phyloP scores from a whole-genome alignment of 2,888 invertebrate genomes.

The Eupithecia abbreviata region DNA sequence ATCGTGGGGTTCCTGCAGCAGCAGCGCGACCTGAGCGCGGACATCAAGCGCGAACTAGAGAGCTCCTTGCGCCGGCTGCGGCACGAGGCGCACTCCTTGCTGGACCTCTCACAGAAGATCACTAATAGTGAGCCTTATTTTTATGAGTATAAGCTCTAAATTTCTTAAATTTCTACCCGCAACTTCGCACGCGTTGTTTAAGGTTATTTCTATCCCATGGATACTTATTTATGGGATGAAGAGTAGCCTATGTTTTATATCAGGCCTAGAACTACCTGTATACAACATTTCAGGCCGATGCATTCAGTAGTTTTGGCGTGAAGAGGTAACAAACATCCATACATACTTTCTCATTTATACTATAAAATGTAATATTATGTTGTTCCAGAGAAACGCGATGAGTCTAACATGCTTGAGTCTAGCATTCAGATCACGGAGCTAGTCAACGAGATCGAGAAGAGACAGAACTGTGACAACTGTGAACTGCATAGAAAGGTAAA shows the following conservation, averaged over 20 bases:
- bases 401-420: constrained; percentile 68
- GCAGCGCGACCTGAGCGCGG: constrained; percentile 79
- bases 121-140: constrained; percentile 55
- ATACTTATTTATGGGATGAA: too few species aligned
- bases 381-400: constrained; percentile 58
- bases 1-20: constrained; percentile 82
- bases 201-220: too few species aligned
- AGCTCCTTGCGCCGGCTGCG: constrained; percentile 87
- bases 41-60: constrained; percentile 86
- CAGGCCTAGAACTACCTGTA: too few species aligned
- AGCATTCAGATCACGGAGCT: constrained; percentile 69
- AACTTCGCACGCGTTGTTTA: too few species aligned
- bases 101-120: constrained; percentile 82
- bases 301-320: too few species aligned
- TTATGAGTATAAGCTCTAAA: too few species aligned
- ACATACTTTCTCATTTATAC: too few species aligned
- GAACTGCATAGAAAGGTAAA: constrained; percentile 70
- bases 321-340: too few species aligned
- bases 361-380: not conserved
- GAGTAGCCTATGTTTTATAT: too few species aligned
- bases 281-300: too few species aligned
- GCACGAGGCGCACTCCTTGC: constrained; percentile 87
- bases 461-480: constrained; percentile 66
- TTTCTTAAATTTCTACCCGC: too few species aligned
- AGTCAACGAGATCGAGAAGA: constrained; percentile 61